phyloP scores from a whole-genome alignment of 2,888 invertebrate genomes.

The Ophonus ardosiacus region DNA sequence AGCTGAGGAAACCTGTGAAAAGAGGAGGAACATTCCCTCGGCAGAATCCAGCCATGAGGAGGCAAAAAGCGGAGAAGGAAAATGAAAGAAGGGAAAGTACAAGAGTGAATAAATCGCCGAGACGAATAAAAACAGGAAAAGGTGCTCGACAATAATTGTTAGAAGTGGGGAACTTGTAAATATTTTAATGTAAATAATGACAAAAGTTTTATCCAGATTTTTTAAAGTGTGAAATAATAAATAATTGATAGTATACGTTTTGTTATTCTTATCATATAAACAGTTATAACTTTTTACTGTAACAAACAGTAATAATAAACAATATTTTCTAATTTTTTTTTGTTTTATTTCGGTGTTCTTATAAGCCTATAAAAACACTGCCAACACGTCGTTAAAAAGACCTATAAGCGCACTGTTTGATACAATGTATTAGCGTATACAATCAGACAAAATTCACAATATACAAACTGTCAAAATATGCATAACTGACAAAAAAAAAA shows the following conservation, averaged over 20 bases:
- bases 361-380: too few relatives aligned
- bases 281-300: constrained; percentile 39
- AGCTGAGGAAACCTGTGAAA: constrained; percentile 54
- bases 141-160: constrained; percentile 47
- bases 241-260: constrained; percentile 35
- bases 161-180: constrained; percentile 28
- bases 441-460: too few relatives aligned
- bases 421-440: too few relatives aligned
- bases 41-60: constrained; percentile 64
- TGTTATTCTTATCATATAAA: constrained; percentile 41
- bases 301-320: constrained; percentile 38
- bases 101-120: constrained; percentile 40
- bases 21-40: constrained; percentile 57
- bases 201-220: constrained; percentile 50
- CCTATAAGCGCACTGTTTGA: too few relatives aligned
- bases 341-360: not conserved
- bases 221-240: constrained; percentile 34
- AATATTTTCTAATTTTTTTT: not conserved
- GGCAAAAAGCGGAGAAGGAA: constrained; percentile 52
- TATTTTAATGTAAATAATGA: constrained; percentile 60
- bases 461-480: too few relatives aligned
- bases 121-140: constrained; percentile 39
- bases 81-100: constrained; percentile 35
- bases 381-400: too few relatives aligned
- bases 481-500: too few relatives aligned